A percentile compares a stretch with the other conserved stretches of the same genome.
Conservation (phyloP, 2,888 invertebrate genomes). For the Tricholauxania praeusta region DNA sequence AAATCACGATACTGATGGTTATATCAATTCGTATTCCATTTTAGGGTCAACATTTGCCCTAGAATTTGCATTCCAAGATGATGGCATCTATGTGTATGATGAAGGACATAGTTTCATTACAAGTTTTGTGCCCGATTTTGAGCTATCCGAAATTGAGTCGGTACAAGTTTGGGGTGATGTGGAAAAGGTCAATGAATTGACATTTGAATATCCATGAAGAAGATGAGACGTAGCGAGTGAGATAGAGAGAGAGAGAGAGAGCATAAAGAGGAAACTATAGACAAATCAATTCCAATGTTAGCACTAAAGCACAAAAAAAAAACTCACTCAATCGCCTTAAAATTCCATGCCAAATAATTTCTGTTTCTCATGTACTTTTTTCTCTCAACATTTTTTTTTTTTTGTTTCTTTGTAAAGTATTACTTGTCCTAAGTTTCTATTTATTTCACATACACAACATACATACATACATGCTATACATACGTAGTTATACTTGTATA, state of each 20-base stretch:
- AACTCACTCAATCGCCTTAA: too few species aligned
- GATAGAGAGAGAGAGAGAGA: slow-evolving; percentile 9
- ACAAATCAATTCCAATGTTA: slow-evolving; percentile 21
- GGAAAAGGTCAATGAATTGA: slow-evolving; percentile 60
- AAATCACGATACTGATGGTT: slow-evolving; percentile 45
- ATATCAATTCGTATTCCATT: slow-evolving; percentile 54
- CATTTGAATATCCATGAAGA: slow-evolving; percentile 55
- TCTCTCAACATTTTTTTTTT: slow-evolving; percentile 4
- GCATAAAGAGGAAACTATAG: neutral
- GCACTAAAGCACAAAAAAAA: neutral
- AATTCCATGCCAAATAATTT: neutral
- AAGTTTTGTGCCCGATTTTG: slow-evolving; percentile 55
- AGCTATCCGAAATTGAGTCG: slow-evolving; percentile 59
- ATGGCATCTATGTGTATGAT: slow-evolving; percentile 59
- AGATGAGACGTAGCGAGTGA: too few species aligned
- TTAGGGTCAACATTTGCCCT: slow-evolving; percentile 63
- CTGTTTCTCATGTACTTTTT: neutral
- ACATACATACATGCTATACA: neutral
- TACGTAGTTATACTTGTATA: neutral
- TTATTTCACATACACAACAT: neutral
- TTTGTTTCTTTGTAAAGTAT: neutral
- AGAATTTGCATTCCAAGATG: slow-evolving; percentile 60
- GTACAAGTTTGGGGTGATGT: slow-evolving; percentile 67
- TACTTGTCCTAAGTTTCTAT: slow-evolving; percentile 1
- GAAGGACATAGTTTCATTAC: slow-evolving; percentile 58